Evolutionary conservation across 2,113 vertebrate genomes (phyloP).

Genomic region (Theropithecus gelada): DNA sequence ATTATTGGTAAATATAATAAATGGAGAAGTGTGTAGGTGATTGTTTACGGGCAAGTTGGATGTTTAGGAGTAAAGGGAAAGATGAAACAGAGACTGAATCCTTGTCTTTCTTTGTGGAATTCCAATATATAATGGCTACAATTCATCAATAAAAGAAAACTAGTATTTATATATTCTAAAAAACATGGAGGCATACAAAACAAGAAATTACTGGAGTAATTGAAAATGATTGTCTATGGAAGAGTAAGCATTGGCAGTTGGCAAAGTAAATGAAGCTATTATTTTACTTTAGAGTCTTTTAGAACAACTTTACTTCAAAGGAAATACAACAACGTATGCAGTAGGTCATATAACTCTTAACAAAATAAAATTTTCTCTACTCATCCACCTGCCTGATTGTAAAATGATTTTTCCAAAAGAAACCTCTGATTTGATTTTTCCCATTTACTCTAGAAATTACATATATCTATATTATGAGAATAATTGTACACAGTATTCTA

Average conservation of each 20-base stretch:
- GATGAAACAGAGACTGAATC: background rate
- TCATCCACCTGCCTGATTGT: background rate
- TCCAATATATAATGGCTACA: background rate
- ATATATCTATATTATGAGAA: background rate
- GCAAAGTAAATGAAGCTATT: background rate
- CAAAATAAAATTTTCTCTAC: background rate
- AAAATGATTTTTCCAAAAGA: background rate
- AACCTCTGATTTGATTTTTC: background rate
- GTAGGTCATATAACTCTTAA: background rate
- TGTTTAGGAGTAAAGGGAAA: background rate
- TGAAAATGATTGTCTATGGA: background rate
- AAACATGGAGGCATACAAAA: background rate
- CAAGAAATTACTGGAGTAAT: background rate
- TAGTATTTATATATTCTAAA: background rate
- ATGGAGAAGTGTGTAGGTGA: too few relatives aligned
- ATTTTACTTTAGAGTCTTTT: background rate
- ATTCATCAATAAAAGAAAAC: too few relatives aligned
- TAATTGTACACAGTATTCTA: background rate
- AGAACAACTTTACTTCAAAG: background rate
- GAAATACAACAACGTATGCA: background rate
- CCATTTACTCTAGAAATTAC: background rate
- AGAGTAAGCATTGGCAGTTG: background rate
- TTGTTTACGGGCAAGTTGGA: background rate
- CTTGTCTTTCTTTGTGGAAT: background rate
- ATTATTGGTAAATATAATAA: background rate